Conservation (phyloP, 2,797 vertebrate genomes). For the Falco biarmicus region DNA sequence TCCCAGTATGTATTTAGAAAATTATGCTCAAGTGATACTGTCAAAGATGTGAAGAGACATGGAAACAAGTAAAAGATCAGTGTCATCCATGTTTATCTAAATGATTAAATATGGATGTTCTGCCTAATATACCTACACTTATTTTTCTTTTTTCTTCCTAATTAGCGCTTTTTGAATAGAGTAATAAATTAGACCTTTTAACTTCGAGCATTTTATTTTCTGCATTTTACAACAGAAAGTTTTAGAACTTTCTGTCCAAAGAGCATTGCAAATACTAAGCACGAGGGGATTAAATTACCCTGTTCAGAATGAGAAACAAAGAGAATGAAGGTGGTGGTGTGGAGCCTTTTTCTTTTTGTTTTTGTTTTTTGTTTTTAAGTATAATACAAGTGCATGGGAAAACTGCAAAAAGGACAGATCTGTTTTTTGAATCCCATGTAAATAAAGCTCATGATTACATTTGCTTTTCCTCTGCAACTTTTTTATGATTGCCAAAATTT, state of each 20-base stretch:
- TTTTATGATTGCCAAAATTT: neutral
- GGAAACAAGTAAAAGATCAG: neutral
- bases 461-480: neutral
- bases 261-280: neutral
- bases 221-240: neutral
- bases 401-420: neutral
- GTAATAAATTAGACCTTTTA: neutral
- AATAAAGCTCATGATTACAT: neutral
- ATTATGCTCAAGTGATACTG: neutral
- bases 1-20: neutral
- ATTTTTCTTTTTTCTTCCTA: neutral
- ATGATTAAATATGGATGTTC: neutral
- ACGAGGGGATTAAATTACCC: neutral
- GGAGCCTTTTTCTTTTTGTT: neutral
- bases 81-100: neutral
- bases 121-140: neutral
- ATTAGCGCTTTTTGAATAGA: neutral
- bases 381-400: neutral
- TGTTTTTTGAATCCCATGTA: neutral
- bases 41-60: neutral
- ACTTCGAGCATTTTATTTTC: neutral
- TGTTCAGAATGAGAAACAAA: neutral
- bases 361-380: neutral
- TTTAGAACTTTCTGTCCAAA: neutral
- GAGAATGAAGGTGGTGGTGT: neutral